A percentile compares a stretch with the other conserved stretches of the same genome.
These are phyloP conservation scores for Pogoniulus pusillus DNA, from an alignment of 2,797 vertebrate genomes.

Conservation along the genomic window DNA sequence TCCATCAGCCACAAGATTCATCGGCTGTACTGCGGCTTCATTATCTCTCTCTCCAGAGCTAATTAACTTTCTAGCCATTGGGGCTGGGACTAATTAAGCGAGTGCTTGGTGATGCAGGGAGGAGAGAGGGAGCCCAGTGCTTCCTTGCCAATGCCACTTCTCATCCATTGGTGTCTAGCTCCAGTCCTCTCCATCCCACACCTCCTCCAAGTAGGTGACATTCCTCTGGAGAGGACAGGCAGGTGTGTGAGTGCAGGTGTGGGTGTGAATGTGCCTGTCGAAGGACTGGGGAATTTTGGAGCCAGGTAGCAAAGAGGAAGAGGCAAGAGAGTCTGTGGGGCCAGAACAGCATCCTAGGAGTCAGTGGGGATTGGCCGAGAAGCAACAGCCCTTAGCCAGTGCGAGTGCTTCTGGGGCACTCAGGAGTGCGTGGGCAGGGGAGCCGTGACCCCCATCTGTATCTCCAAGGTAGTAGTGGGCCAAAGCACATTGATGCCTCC, in stretches of 20 bases:
- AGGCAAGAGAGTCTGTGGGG: too few species aligned
- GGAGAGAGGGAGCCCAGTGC: background rate
- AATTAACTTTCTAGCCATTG: conserved; percentile 71
- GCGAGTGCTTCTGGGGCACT: too few species aligned
- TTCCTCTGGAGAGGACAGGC: background rate
- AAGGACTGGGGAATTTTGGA: background rate
- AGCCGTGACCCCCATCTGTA: rapidly evolving
- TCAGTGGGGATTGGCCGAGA: background rate
- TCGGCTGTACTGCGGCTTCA: conserved; percentile 47
- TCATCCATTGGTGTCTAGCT: rapidly evolving
- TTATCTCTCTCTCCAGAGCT: conserved; percentile 74
- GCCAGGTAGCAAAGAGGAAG: rapidly evolving
- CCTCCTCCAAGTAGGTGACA: rapidly evolving
- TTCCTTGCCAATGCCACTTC: background rate
- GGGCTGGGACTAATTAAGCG: conserved; percentile 50
- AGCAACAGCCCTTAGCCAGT: rapidly evolving
- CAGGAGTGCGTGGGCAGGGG: background rate
- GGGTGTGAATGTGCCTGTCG: rapidly evolving
- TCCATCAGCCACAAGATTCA: conserved; percentile 42
- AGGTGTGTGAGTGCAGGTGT: rapidly evolving
- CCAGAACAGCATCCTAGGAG: rapidly evolving
- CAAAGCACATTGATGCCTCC: background rate
- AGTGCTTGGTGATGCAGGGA: background rate
- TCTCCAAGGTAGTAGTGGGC: background rate
- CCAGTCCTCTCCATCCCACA: background rate